Base-by-base conservation (phyloP, 2,113 vertebrate species). In the Entomyzon cyanotis region DNA sequence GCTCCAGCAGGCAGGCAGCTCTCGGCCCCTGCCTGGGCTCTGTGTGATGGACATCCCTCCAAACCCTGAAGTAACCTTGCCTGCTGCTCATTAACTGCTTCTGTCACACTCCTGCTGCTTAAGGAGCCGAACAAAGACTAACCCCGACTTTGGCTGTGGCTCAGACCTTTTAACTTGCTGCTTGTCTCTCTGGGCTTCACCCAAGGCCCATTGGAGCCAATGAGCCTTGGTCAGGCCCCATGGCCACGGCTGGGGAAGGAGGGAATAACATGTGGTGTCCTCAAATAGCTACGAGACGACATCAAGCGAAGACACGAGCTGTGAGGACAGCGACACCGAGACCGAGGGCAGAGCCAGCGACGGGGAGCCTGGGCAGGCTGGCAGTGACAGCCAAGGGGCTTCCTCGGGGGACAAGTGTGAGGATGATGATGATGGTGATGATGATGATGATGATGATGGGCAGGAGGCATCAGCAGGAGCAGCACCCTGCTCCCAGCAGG, bases 301-400 rank as follows among this genome's bases (percentile, higher is more conserved):
- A 7, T 99, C 99, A 58, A 99, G 99, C 2, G 99, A 99, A 96
- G 99, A 99, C 96, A 98, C 99, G 41, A 99, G 99, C 12, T 98
- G 98, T 2, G 99, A 99, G 50, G 99, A 99, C 81, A 94, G 96
- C 7, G 80, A 95, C 7, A 86, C 22, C 9, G 97, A 98, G 70
- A 96, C 90, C 0, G 98, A 98, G 92, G 95, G 87, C 82, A 96
- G 90, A 77, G 84, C 24, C 0, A 86, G 81, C 0, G 62, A 60
- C 10, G 35, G 53, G 41, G 96, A 97, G 56, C 60, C 84, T 2
- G 42, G 6, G 2, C 50, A 25, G 53, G 70, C 59, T 28, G 74
- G 33, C 23, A 52, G 33, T 18, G 58, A 81, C 18, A 14, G 35
- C 2, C 11, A 20, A 24, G 77, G 24, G 59, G 2, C 35, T 33